phyloP scores from a whole-genome alignment of 2,797 vertebrate species.

The Helostoma temminkii region DNA sequence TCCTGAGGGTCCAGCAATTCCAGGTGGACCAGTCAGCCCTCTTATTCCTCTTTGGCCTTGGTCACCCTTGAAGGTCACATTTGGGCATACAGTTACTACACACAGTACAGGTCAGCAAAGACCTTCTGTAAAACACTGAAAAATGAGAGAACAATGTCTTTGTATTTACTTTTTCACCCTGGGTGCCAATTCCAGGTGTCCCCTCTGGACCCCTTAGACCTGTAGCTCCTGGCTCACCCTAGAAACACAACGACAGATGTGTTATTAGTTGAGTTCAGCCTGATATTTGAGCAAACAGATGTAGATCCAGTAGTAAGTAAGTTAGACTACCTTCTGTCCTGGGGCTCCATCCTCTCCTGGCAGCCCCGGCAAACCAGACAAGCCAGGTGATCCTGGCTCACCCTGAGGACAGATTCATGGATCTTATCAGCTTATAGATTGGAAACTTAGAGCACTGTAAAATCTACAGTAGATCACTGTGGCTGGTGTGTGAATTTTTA shows the following conservation, averaged over 20 bases:
- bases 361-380: constrained; percentile 88
- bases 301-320: neutral
- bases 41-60: constrained; percentile 90
- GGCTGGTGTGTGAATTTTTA: constrained; percentile 53
- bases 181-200: constrained; percentile 85
- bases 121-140: neutral
- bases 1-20: constrained; percentile 87
- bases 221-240: constrained; percentile 88
- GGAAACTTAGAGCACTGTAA: neutral
- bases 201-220: constrained; percentile 89
- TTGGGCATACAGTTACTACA: constrained; percentile 2
- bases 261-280: accelerated
- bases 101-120: neutral
- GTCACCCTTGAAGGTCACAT: constrained; percentile 84
- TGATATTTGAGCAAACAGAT: neutral
- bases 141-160: neutral
- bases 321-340: constrained; percentile 88
- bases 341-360: constrained; percentile 92
- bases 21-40: constrained; percentile 87
- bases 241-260: constrained; percentile 21
- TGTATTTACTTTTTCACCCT: constrained; percentile 89
- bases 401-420: constrained; percentile 79
- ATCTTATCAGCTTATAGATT: constrained; percentile 2
- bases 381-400: constrained; percentile 87
- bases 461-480: neutral